Conservation (phyloP, 2,113 vertebrate genomes). For the Oncorhynchus mykiss region DNA sequence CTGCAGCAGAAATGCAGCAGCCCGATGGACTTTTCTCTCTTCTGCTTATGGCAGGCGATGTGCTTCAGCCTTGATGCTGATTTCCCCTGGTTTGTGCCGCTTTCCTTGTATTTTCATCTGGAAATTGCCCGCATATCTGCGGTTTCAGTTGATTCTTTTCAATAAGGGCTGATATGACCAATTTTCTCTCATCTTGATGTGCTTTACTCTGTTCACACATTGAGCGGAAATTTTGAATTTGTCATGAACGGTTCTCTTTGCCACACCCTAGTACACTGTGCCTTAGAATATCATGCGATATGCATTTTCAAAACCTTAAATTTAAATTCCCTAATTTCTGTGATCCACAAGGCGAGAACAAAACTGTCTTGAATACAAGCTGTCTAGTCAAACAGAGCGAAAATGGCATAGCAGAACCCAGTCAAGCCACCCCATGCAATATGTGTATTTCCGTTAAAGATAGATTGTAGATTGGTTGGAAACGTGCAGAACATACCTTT, state of each 20-base stretch:
- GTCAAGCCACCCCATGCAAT: slow-evolving; percentile 43
- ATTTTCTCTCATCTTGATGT: slow-evolving; percentile 27
- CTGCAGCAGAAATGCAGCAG: slow-evolving; percentile 52
- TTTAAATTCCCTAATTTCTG: slow-evolving; percentile 45
- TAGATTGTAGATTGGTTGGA: slow-evolving; percentile 63
- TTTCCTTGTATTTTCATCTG: slow-evolving; percentile 26
- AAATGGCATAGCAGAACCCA: slow-evolving; percentile 58
- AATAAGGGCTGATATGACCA: slow-evolving; percentile 14
- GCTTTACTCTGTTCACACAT: slow-evolving; percentile 40
- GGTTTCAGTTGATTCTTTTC: slow-evolving; percentile 25
- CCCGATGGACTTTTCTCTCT: slow-evolving; percentile 43
- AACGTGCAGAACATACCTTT: slow-evolving; percentile 79
- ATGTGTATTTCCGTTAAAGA: slow-evolving; percentile 60
- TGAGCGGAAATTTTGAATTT: slow-evolving; percentile 58
- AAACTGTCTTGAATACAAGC: slow-evolving; percentile 18
- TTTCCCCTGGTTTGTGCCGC: slow-evolving; percentile 28
- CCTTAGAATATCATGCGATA: slow-evolving; percentile 39
- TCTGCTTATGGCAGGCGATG: slow-evolving; percentile 31
- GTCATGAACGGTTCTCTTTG: slow-evolving; percentile 46
- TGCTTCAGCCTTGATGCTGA: slow-evolving; percentile 10
- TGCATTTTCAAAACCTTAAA: slow-evolving; percentile 21
- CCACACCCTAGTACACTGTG: slow-evolving; percentile 64
- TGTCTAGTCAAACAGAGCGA: slow-evolving; percentile 55
- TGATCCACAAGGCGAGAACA: slow-evolving; percentile 50
- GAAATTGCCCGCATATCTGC: slow-evolving; percentile 1